phyloP scores from a whole-genome alignment of 2,888 invertebrate species.

The Thyatira batis region DNA sequence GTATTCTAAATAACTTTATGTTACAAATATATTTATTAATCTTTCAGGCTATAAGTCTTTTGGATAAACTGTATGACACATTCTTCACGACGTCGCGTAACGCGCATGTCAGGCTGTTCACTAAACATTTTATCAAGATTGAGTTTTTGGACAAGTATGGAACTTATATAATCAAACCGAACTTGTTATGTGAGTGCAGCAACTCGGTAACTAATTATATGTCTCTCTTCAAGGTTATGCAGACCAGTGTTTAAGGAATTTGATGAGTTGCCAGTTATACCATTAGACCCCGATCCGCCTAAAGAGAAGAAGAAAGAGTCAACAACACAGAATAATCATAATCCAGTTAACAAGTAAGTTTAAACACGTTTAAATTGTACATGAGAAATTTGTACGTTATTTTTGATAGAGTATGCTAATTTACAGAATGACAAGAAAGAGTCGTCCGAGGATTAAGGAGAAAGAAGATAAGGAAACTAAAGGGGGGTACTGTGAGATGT shows the following conservation, averaged over 20 bases:
- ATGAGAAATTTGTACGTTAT: background rate
- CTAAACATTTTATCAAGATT: slow-evolving; percentile 87
- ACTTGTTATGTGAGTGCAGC: slow-evolving; percentile 10
- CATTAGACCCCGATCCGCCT: slow-evolving; percentile 66
- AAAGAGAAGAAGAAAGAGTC: slow-evolving; percentile 60
- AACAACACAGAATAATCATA: slow-evolving; percentile 38
- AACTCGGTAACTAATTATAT: slow-evolving; percentile 4
- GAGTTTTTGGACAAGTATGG: slow-evolving; percentile 86
- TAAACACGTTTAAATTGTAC: background rate
- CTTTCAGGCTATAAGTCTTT: slow-evolving; percentile 84
- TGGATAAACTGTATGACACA: slow-evolving; percentile 85
- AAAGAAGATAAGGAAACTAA: slow-evolving; percentile 66
- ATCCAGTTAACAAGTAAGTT: slow-evolving; percentile 59
- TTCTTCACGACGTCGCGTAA: slow-evolving; percentile 78
- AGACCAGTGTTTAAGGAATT: slow-evolving; percentile 85
- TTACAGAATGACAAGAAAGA: slow-evolving; percentile 82
- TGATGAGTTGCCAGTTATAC: slow-evolving; percentile 84
- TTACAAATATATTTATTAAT: slow-evolving; percentile 76
- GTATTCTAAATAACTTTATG: slow-evolving; percentile 42
- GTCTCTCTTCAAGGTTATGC: slow-evolving; percentile 67
- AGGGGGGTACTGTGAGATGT: slow-evolving; percentile 91
- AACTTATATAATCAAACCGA: slow-evolving; percentile 41
- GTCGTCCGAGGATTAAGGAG: slow-evolving; percentile 71
- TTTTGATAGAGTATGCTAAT: slow-evolving; percentile 7
- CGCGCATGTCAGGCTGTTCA: slow-evolving; percentile 83